phyloP scores from a whole-genome alignment of 2,113 vertebrate genomes.

The Petrocephalus microphthalmus region DNA sequence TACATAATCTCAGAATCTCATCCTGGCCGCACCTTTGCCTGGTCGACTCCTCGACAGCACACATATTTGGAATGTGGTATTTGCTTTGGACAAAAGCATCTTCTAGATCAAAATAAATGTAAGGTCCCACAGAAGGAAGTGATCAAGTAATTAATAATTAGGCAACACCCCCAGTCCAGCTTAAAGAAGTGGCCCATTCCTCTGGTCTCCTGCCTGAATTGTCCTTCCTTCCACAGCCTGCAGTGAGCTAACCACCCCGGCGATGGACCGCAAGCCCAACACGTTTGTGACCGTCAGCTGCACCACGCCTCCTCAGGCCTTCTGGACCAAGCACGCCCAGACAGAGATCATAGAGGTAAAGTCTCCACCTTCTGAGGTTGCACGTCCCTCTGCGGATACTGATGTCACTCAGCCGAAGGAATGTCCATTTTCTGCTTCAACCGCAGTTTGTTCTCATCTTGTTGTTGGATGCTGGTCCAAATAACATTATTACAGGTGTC shows the following conservation, averaged over 20 bases:
- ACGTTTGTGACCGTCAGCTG: constrained; percentile 95
- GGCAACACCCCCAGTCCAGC: no score
- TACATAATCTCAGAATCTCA: not conserved
- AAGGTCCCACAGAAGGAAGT: not conserved
- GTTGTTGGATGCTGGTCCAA: not conserved
- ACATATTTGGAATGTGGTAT: not conserved
- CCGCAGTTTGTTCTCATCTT: not conserved
- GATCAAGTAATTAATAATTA: not conserved
- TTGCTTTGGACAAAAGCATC: not conserved
- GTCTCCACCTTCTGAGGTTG: not conserved
- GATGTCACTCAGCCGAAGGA: not conserved
- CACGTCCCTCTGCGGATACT: no score
- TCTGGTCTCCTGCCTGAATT: not conserved
- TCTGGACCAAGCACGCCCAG: constrained; percentile 98
- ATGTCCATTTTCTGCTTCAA: not conserved
- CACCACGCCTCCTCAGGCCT: constrained; percentile 93
- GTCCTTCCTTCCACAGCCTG: constrained; percentile 63
- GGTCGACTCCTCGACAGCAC: not conserved
- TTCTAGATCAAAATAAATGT: not conserved
- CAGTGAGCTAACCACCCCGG: constrained; percentile 80
- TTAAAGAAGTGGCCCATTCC: not conserved
- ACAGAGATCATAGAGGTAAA: constrained; percentile 98
- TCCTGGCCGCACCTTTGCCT: not conserved
- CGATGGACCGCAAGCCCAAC: constrained; percentile 91
- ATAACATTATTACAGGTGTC: no score